Evolutionary conservation across 1,140 invertebrate species (phyloP).

Genomic region (Papilio polyxenes): DNA sequence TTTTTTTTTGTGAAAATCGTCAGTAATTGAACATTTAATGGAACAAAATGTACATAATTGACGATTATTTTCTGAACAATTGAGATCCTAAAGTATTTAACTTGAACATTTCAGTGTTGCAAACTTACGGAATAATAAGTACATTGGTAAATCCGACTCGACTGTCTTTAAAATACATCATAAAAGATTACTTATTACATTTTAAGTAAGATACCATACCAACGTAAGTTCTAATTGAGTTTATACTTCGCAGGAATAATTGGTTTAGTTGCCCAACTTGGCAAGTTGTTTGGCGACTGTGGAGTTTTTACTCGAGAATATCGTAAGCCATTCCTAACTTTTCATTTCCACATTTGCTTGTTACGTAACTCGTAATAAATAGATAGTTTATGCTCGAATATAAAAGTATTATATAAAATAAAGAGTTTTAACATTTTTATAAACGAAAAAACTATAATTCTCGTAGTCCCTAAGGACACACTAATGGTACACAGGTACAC

Average conservation of each 20-base stretch:
- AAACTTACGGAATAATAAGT: no score
- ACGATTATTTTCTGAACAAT: no score
- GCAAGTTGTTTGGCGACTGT: conserved; percentile 8
- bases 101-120: no score
- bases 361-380: background rate
- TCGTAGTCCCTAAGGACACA: no score
- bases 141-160: no score
- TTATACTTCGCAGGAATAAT: background rate
- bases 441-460: no score
- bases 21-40: no score
- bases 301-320: background rate
- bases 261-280: conserved; percentile 12
- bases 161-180: background rate
- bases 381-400: background rate
- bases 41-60: no score
- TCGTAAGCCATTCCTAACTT: conserved; percentile 12
- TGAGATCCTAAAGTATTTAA: no score
- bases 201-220: background rate
- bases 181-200: background rate
- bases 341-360: background rate
- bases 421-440: no score
- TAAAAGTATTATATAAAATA: background rate
- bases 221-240: background rate
- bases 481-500: no score
- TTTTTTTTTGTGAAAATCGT: no score